Percentiles rank a stretch among this genome's conserved stretches.
Conservation (phyloP, 2,888 invertebrate species). For the Diplazon laetatorius region DNA sequence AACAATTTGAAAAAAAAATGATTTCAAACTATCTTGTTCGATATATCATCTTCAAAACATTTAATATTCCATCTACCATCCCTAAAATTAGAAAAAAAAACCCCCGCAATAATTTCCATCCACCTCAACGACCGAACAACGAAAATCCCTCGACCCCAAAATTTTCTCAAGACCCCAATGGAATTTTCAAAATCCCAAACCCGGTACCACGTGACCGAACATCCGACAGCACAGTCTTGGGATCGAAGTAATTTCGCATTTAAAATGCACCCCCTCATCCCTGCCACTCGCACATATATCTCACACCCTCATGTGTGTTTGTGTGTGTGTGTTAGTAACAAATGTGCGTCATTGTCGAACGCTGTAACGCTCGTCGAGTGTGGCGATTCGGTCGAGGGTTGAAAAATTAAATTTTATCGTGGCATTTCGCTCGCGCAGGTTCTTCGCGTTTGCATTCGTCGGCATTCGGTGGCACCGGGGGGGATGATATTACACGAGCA, state of each 20-base stretch:
- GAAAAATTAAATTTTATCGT: conserved; percentile 69
- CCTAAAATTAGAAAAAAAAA: background rate
- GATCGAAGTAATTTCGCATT: conserved; percentile 26
- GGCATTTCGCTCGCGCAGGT: conserved; percentile 38
- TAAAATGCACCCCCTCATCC: background rate
- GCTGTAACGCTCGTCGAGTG: conserved; percentile 43
- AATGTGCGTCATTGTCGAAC: too few species aligned
- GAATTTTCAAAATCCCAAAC: conserved; percentile 16
- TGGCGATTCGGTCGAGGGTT: conserved; percentile 48
- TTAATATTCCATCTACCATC: too few species aligned
- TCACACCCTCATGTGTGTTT: too few species aligned
- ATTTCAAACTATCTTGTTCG: too few species aligned
- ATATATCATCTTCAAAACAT: too few species aligned
- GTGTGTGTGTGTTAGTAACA: too few species aligned
- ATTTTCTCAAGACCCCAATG: conserved; percentile 50
- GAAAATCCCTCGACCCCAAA: background rate
- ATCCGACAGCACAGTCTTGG: conserved; percentile 5
- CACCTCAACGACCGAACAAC: background rate
- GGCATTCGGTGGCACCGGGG: conserved; percentile 3
- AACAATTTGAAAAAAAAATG: too few species aligned
- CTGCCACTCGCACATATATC: conserved; percentile 36
- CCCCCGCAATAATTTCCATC: background rate
- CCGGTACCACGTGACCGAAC: background rate
- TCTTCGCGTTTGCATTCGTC: conserved; percentile 24
- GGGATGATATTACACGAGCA: conserved; percentile 42